These are phyloP conservation scores for Malaclemys terrapin DNA, from an alignment of 2,113 vertebrate species.

Conservation along the genomic window DNA sequence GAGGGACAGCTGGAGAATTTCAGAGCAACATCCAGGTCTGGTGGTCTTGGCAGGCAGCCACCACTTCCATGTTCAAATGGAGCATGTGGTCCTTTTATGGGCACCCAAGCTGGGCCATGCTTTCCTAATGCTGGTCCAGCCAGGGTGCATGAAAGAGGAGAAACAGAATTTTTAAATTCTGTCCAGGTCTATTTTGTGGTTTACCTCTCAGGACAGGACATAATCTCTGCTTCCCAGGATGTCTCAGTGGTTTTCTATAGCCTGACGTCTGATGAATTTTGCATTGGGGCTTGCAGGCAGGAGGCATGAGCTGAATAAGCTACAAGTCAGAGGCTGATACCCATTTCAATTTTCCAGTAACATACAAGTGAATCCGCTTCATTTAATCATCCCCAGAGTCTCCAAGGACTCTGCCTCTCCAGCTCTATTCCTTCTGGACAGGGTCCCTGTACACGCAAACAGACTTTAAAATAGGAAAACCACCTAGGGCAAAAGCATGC, in stretches of 20 bases:
- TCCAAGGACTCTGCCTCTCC: not conserved
- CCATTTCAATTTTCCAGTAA: not conserved
- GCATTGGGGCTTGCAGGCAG: not conserved
- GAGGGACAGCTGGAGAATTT: not conserved
- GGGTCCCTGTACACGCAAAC: not conserved
- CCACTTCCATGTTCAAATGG: accelerated
- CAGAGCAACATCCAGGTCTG: accelerated
- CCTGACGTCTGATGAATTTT: not conserved
- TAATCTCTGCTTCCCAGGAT: not conserved
- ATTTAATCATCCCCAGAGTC: not conserved
- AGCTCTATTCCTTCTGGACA: not conserved
- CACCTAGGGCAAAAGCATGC: not conserved
- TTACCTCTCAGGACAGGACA: not conserved
- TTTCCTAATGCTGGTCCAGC: not conserved
- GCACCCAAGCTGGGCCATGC: accelerated
- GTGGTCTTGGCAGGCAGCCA: accelerated
- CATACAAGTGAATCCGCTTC: not conserved
- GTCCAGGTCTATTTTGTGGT: not conserved
- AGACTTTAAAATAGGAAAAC: not conserved
- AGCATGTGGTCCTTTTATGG: accelerated
- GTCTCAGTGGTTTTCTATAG: not conserved
- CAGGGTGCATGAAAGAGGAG: accelerated
- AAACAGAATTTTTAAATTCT: not conserved
- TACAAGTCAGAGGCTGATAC: not conserved
- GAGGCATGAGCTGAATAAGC: not conserved